Base-by-base conservation (phyloP, 2,113 vertebrate species). In the Paraplagusia blochii region DNA sequence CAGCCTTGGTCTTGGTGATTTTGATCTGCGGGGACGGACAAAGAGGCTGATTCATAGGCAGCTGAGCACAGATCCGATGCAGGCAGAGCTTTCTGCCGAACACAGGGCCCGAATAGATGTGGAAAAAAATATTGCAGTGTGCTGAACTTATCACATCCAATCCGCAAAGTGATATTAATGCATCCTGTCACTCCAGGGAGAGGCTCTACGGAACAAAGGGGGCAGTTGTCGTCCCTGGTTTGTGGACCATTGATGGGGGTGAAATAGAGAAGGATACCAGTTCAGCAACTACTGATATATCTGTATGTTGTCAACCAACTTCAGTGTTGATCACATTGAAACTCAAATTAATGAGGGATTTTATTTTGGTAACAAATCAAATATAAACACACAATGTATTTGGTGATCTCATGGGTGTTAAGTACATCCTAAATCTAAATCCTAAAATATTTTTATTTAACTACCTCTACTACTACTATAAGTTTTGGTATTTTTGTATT, bases 21-120 rank as follows among this genome's bases (percentile, higher is more conserved):
- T 82, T 80, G 85, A 92, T 91, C 89, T 80, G 78, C 70, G 85
- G 86, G 50, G 53, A 45, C 44, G 7, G 80, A 92, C 91, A 92
- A 94, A 93, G 90, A 86, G 77, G 77, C 74, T 72, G 75, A 91
- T 93, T 93, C 91, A 93, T 84, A 60, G 55, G 22, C 48, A 54
- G 69, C 55, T 56, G 12, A 68, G 55, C 43, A 19, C 49, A 79
- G 66, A 62, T 77, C 65, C 69, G 69, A 80, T 77, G 74, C 73
- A 77, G 85, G 65, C 81, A 74, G 76, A 81, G 72, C 75, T 88
- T 82, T 89, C 64, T 79, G 63, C 57, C 68, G 77, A 74, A 87
- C 80, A 78, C 80, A 54, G 59, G 72, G 72, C 59, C 60, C 74
- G 73, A 76, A 75, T 69, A 72, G 65, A 66, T 53, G 54, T 52